Base-by-base conservation (phyloP, 2,113 vertebrate genomes). In the Nestor notabilis region DNA sequence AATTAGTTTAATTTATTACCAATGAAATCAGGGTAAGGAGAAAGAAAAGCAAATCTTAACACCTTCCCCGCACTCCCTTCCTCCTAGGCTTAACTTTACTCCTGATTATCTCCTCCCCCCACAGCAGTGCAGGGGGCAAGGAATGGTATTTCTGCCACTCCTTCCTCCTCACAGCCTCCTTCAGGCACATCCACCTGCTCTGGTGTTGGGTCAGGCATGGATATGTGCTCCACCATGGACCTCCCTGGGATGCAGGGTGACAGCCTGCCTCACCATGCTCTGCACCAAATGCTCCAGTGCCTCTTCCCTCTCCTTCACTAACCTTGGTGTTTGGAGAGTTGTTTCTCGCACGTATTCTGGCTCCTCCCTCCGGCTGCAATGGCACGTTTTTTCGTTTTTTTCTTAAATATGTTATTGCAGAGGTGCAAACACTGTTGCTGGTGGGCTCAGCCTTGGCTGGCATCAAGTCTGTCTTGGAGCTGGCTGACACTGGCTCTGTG, bases 351-450 rank as follows among this genome's bases (percentile, higher is more conserved):
- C 3, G 24, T 39, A 25, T 49, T 78, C n/a, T 78, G 17, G 64
- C 35, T 50, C 13, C 46, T 64, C 21, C 25, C 28, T 27, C 28
- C 6, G 6, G 44, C 28, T 41, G 28, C 21, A 63, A 14, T 41
- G 23, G n/a, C 28, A 13, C 5, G 21, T 11, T 6, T 5, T 25
- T 28, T 23, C 11, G n/a, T n/a, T n/a, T 10, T 7, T 4, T 4
- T 18, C 11, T 28, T 76, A 49, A 68, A 20, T 58, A 56, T 20
- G 8, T 50, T 77, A 29, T 50, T 19, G 23, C 3, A 43, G 63
- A 77, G 20, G 20, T 17, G 52, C 33, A 53, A 31, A 17, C 27
- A 74, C 16, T 2, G 2, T 27, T 53, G 47, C 47, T 37, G 17
- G 37, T 27, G 33, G 25, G 16, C 10, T 52, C 46, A 44, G 16